phyloP scores from a whole-genome alignment of 2,888 invertebrate species.

The Drepanosiphum platanoidis region DNA sequence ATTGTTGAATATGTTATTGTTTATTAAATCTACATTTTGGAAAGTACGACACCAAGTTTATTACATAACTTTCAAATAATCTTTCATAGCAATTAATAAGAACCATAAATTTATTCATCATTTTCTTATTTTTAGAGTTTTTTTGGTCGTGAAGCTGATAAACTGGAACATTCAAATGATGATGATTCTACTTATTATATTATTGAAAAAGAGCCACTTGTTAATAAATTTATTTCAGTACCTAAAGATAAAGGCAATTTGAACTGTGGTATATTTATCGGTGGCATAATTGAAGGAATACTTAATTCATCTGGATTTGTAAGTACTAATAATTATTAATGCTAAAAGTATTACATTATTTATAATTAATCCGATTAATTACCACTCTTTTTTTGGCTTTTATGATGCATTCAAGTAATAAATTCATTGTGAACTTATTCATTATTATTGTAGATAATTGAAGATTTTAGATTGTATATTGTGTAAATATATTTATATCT shows the following conservation, averaged over 20 bases:
- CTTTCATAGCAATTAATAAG: not conserved
- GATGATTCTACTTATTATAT: conserved; percentile 98
- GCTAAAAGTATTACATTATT: too few relatives aligned
- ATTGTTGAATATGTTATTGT: conserved; percentile 90
- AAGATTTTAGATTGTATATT: too few relatives aligned
- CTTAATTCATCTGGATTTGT: conserved; percentile 95
- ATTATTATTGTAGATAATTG: too few relatives aligned
- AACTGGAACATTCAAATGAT: conserved; percentile 97
- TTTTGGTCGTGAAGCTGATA: conserved; percentile 98
- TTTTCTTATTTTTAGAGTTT: conserved; percentile 74
- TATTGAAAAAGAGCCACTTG: conserved; percentile 97
- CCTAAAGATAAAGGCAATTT: conserved; percentile 97
- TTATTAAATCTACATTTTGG: conserved; percentile 96
- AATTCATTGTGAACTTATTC: too few relatives aligned
- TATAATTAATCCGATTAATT: too few relatives aligned
- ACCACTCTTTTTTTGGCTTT: too few relatives aligned
- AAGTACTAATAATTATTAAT: conserved; percentile 69
- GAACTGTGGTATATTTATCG: conserved; percentile 98
- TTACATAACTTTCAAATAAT: not conserved
- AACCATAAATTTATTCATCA: not conserved
- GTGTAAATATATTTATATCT: too few relatives aligned
- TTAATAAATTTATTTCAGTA: conserved; percentile 96
- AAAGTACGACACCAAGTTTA: conserved; percentile 74
- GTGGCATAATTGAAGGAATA: conserved; percentile 97
- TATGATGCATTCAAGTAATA: too few relatives aligned